phyloP scores from a whole-genome alignment of 1,140 invertebrate genomes.

The Sipha flava region DNA sequence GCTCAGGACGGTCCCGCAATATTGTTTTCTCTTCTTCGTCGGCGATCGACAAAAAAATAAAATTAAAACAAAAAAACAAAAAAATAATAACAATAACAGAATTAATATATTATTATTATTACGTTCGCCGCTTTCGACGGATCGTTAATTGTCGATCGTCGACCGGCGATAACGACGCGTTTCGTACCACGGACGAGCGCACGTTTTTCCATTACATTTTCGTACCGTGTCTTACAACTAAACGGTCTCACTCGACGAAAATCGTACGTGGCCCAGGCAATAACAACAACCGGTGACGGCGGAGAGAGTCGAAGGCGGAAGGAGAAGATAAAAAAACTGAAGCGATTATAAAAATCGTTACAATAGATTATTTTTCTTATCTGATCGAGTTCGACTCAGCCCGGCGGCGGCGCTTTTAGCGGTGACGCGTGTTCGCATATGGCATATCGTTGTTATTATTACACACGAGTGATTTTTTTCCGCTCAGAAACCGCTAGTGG shows the following conservation, averaged over 20 bases:
- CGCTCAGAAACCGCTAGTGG: no score
- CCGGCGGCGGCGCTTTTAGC: not conserved
- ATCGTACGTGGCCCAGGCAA: not conserved
- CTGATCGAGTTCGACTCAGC: not conserved
- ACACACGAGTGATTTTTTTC: not conserved
- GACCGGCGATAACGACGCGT: not conserved
- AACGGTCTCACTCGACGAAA: not conserved
- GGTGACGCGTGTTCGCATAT: not conserved
- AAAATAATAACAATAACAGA: no score
- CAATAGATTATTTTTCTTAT: not conserved
- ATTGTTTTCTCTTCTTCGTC: not conserved
- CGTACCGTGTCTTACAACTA: constrained; percentile 5
- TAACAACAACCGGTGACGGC: no score
- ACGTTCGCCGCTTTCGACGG: not conserved
- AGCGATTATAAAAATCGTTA: not conserved
- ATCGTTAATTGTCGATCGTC: constrained; percentile 11
- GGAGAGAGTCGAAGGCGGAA: no score
- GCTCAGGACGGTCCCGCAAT: not conserved
- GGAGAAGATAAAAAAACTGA: not conserved
- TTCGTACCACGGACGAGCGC: no score
- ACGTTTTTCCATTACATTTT: not conserved
- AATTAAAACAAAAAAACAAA: no score
- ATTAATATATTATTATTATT: no score
- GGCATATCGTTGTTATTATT: not conserved
- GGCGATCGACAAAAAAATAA: no score